These are phyloP conservation scores for Sebastes cheni DNA, from an alignment of 2,797 vertebrate species.

Conservation along the genomic window DNA sequence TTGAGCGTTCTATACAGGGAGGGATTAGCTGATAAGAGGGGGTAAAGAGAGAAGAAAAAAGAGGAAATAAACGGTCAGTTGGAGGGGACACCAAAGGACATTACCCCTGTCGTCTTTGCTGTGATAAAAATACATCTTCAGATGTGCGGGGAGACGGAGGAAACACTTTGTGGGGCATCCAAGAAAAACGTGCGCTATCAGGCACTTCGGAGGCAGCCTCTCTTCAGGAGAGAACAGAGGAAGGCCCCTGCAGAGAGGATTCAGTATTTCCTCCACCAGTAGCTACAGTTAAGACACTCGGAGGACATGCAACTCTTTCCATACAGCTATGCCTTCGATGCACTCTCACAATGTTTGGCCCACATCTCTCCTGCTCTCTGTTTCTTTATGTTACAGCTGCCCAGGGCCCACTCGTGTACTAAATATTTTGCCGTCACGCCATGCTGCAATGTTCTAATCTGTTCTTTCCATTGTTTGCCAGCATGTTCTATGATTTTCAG, in stretches of 20 bases:
- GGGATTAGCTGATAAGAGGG: conserved; percentile 66
- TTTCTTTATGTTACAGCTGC: conserved; percentile 42
- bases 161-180: conserved; percentile 74
- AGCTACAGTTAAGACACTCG: conserved; percentile 50
- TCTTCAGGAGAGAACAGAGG: conserved; percentile 63
- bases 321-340: neutral
- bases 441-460: conserved; percentile 38
- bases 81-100: conserved; percentile 65
- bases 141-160: conserved; percentile 53
- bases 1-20: conserved; percentile 63
- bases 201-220: conserved; percentile 60
- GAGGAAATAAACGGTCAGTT: conserved; percentile 68
- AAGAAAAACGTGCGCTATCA: conserved; percentile 77
- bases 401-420: conserved; percentile 23
- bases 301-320: conserved; percentile 41
- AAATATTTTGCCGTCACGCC: conserved; percentile 45
- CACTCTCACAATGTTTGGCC: conserved; percentile 36
- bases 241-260: conserved; percentile 72
- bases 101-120: conserved; percentile 68
- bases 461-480: conserved; percentile 65
- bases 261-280: conserved; percentile 67
- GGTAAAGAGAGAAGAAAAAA: conserved; percentile 47
- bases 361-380: conserved; percentile 3
- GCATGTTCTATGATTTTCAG: conserved; percentile 37
- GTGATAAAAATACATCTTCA: conserved; percentile 76